phyloP scores from a whole-genome alignment of 2,888 invertebrate species.

The Hydriomena furcata region DNA sequence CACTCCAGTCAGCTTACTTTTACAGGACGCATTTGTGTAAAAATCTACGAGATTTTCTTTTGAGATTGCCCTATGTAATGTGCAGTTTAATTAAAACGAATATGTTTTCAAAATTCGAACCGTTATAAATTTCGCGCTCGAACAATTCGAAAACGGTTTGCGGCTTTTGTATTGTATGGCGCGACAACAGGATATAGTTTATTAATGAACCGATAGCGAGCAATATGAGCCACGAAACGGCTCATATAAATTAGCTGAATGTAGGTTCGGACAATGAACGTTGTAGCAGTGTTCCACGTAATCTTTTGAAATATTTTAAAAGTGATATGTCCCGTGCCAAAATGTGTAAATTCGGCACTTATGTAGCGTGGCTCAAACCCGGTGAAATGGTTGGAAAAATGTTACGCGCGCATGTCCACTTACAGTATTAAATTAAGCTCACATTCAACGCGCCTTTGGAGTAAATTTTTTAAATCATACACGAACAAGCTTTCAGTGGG shows the following conservation, averaged over 20 bases:
- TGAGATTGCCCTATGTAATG: constrained; percentile 17
- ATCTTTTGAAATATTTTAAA: constrained; percentile 67
- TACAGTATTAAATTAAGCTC: constrained; percentile 61
- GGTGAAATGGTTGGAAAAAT: constrained; percentile 58
- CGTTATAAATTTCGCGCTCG: constrained; percentile 58
- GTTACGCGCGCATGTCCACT: constrained; percentile 49
- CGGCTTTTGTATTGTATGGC: constrained; percentile 58
- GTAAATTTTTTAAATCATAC: constrained; percentile 46
- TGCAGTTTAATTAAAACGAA: constrained; percentile 39
- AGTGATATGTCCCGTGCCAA: constrained; percentile 61
- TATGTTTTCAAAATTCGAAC: constrained; percentile 55
- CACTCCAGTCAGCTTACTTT: constrained; percentile 17
- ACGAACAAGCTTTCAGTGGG: constrained; percentile 38
- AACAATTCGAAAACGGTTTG: constrained; percentile 57
- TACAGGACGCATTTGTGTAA: constrained; percentile 15
- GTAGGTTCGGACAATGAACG: constrained; percentile 62
- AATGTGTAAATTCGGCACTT: constrained; percentile 67
- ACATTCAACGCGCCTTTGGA: constrained; percentile 43
- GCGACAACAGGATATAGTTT: constrained; percentile 64
- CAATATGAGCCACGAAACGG: constrained; percentile 59
- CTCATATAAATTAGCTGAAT: constrained; percentile 65
- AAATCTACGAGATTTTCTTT: constrained; percentile 18
- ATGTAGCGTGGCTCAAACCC: constrained; percentile 50
- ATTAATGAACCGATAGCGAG: constrained; percentile 71
- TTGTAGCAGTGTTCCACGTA: constrained; percentile 51